Evolutionary conservation across 92 coral and sea anemone species (phyloP).

Genomic region (Palythoa caribaeorum): DNA sequence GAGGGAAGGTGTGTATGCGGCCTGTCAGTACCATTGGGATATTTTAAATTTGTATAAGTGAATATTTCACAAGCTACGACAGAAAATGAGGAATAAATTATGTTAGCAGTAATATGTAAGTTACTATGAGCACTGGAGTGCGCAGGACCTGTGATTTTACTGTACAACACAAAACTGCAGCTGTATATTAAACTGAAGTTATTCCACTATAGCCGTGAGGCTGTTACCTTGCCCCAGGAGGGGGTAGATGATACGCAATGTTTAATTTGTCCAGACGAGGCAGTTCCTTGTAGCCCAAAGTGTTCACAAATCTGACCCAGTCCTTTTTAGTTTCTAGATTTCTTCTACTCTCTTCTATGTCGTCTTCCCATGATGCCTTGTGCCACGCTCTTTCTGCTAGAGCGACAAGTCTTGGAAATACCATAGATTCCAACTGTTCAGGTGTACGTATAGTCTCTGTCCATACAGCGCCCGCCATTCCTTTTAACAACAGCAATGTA

Average conservation of each 20-base stretch:
- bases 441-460: slow-evolving; percentile 76
- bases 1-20: too few species aligned
- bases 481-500: slow-evolving; percentile 7
- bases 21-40: too few species aligned
- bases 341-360: slow-evolving; percentile 28
- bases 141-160: too few species aligned
- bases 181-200: too few species aligned
- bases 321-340: slow-evolving; percentile 44
- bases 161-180: too few species aligned
- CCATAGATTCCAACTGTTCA: slow-evolving; percentile 71
- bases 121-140: too few species aligned
- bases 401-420: slow-evolving; percentile 70
- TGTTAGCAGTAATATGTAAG: too few species aligned
- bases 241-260: slow-evolving; percentile 72
- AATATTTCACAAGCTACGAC: too few species aligned
- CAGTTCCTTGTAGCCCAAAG: slow-evolving; percentile 72
- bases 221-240: slow-evolving; percentile 72
- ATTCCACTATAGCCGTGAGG: neutral
- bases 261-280: slow-evolving; percentile 65
- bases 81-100: too few species aligned
- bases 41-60: too few species aligned
- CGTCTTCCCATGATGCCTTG: slow-evolving; percentile 71
- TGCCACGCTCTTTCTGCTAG: slow-evolving; percentile 84
- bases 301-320: slow-evolving; percentile 67
- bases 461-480: slow-evolving; percentile 78